Percentiles rank a stretch among this genome's conserved stretches.
Conservation (phyloP, 2,888 invertebrate genomes). For the Phanerotoma sp. region DNA sequence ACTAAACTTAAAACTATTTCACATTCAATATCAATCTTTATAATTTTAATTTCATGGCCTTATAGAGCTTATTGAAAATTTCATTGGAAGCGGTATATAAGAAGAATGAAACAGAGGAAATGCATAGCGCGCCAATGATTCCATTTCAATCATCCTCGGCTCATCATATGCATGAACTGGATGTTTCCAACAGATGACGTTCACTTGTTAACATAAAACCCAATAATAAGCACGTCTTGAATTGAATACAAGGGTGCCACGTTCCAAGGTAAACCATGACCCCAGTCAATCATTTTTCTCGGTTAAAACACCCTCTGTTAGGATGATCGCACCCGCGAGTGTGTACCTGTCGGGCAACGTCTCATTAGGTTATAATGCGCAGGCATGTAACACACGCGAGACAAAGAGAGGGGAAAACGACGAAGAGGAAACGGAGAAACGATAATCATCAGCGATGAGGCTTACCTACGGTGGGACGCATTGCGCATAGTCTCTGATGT, state of each 20-base stretch:
- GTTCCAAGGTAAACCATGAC: slow-evolving; percentile 8
- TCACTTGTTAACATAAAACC: slow-evolving; percentile 33
- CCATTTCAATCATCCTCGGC: not conserved
- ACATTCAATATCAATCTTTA: too few relatives aligned
- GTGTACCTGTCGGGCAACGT: slow-evolving; percentile 31
- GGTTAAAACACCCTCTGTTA: not conserved
- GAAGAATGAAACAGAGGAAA: not conserved
- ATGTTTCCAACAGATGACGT: slow-evolving; percentile 47
- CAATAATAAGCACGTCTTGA: not conserved
- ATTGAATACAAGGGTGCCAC: not conserved
- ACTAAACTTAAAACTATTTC: too few relatives aligned
- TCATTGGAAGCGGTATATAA: not conserved
- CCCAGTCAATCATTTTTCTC: slow-evolving; percentile 14
- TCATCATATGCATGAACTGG: not conserved
- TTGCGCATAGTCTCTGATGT: slow-evolving; percentile 14
- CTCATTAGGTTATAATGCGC: slow-evolving; percentile 37
- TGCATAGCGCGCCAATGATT: not conserved
- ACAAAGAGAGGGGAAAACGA: slow-evolving; percentile 13
- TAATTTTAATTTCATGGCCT: too few relatives aligned
- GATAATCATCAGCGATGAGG: slow-evolving; percentile 24
- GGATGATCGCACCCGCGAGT: slow-evolving; percentile 32
- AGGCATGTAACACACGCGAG: slow-evolving; percentile 20
- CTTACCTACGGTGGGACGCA: slow-evolving; percentile 11
- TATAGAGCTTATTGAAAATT: too few relatives aligned
- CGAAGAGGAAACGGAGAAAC: slow-evolving; percentile 28